These are phyloP conservation scores for Pteronotus mesoamericanus DNA, from an alignment of 2,797 vertebrate species.

Conservation along the genomic window DNA sequence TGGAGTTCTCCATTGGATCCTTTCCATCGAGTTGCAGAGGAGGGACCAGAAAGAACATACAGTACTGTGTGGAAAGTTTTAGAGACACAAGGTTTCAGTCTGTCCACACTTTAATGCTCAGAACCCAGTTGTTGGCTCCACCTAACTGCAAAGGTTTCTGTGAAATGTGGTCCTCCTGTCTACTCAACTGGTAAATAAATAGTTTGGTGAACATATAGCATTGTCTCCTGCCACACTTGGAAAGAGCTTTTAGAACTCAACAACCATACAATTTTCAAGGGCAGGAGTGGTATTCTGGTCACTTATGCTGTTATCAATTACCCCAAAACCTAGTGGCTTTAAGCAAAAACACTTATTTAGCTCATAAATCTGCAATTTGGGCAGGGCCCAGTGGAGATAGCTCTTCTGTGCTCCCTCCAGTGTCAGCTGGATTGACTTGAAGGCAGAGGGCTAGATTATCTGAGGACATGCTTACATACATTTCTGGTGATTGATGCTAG, in stretches of 20 bases:
- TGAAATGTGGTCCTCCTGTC: neutral
- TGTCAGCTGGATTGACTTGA: neutral
- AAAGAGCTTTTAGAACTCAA: conserved; percentile 9
- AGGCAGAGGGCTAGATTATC: neutral
- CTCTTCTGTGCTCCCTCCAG: neutral
- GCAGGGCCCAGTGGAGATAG: neutral
- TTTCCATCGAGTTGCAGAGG: neutral
- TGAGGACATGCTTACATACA: neutral
- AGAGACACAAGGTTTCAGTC: neutral
- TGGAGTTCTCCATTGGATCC: neutral
- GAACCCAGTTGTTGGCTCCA: neutral
- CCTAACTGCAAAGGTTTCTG: neutral
- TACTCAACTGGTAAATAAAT: neutral
- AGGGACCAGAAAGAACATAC: neutral
- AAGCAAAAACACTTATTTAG: neutral
- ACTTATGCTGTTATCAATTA: neutral
- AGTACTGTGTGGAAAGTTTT: neutral
- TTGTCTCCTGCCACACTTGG: neutral
- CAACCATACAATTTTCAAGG: neutral
- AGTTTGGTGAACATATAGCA: neutral
- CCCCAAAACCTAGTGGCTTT: neutral
- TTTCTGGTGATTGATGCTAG: neutral
- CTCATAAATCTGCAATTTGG: neutral
- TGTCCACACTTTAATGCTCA: neutral
- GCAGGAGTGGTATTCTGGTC: neutral